These are phyloP conservation scores for Scopus umbretta DNA, from an alignment of 2,113 vertebrate genomes.

Conservation along the genomic window DNA sequence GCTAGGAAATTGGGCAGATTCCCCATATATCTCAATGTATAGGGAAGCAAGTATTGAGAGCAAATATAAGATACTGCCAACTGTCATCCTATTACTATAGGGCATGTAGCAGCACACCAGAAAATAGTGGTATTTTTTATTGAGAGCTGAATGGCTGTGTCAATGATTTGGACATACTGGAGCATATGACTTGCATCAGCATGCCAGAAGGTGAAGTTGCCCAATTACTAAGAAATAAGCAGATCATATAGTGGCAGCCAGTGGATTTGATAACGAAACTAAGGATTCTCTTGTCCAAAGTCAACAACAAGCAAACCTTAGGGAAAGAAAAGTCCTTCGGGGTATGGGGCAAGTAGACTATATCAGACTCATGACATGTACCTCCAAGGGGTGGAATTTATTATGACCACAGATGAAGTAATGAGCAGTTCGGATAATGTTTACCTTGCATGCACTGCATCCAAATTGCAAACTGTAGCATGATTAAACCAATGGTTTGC, in stretches of 20 bases:
- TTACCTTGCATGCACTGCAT: neutral
- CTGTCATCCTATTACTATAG: neutral
- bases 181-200: neutral
- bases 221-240: neutral
- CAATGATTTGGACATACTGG: neutral
- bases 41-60: neutral
- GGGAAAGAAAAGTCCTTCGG: neutral
- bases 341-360: neutral
- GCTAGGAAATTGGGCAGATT: neutral
- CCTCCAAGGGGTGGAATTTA: neutral
- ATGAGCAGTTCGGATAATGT: neutral
- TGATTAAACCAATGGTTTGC: neutral
- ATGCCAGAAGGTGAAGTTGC: neutral
- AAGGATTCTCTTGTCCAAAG: neutral
- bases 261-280: neutral
- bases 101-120: neutral
- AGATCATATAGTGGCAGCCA: neutral
- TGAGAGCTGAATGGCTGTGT: neutral
- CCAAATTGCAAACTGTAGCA: neutral
- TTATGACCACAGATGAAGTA: neutral
- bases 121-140: neutral
- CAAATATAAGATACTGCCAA: neutral
- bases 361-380: neutral
- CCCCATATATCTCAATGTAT: neutral
- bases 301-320: neutral